A percentile compares a stretch with the other conserved stretches of the same genome.
Evolutionary conservation across 2,113 vertebrate species (phyloP).

Genomic region (Spea multiplicata): DNA sequence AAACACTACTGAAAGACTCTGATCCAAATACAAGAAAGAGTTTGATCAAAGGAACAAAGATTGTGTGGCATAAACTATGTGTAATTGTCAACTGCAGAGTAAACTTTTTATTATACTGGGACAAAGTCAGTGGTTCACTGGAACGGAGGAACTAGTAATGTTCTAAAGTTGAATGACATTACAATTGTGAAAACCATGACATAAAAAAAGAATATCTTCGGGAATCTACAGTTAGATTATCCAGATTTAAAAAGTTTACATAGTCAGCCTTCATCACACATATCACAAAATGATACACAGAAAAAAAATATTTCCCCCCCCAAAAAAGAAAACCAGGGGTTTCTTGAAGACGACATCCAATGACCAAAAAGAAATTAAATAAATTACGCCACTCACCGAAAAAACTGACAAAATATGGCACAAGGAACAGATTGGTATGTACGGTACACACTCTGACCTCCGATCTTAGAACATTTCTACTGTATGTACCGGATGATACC

Average conservation of each 20-base stretch:
- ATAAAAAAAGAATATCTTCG: no score
- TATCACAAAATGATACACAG: slow-evolving; percentile 40
- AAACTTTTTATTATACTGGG: slow-evolving; percentile 7
- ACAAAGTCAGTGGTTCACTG: background rate
- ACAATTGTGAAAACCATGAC: background rate
- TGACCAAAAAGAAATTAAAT: slow-evolving; percentile 16
- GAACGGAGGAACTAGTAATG: background rate
- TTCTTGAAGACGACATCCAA: slow-evolving; percentile 31
- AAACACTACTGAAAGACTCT: background rate
- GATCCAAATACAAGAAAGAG: background rate
- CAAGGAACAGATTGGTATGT: slow-evolving; percentile 27
- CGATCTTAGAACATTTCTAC: background rate
- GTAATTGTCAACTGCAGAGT: slow-evolving; percentile 24
- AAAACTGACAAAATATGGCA: slow-evolving; percentile 32
- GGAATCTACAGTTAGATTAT: background rate
- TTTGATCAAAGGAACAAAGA: slow-evolving; percentile 28
- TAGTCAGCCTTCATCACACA: slow-evolving; percentile 28
- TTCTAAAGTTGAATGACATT: background rate
- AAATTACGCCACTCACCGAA: slow-evolving; percentile 30
- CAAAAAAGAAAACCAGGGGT: background rate
- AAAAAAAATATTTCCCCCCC: background rate
- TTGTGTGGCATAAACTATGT: slow-evolving; percentile 25
- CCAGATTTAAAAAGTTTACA: slow-evolving; percentile 21
- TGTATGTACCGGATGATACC: background rate
- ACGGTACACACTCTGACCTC: slow-evolving; percentile 21